A percentile compares a stretch with the other conserved stretches of the same genome.
Evolutionary conservation across 1,140 invertebrate genomes (phyloP).

Genomic region (Parasteatoda tepidariorum): DNA sequence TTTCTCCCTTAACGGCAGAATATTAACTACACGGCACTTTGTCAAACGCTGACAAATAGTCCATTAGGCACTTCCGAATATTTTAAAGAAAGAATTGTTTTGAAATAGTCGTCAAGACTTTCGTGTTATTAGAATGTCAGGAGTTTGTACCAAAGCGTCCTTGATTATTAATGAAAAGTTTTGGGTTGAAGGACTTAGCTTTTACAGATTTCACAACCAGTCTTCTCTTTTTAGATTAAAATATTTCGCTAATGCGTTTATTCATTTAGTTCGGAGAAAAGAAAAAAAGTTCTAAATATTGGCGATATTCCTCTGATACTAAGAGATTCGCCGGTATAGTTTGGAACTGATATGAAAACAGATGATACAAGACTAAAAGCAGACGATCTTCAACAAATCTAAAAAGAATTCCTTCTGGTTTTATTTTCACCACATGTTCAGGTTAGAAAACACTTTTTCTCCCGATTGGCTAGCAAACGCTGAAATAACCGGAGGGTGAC

Average conservation of each 20-base stretch:
- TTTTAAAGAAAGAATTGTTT: neutral
- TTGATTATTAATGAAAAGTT: neutral
- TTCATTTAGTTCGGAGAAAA: too few relatives aligned
- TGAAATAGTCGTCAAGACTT: neutral
- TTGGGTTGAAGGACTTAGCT: conserved; percentile 32
- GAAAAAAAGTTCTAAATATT: too few relatives aligned
- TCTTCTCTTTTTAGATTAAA: neutral
- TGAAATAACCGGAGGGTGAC: neutral
- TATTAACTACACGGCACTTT: neutral
- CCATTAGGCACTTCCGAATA: neutral
- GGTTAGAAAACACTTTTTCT: neutral
- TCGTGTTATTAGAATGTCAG: conserved; percentile 1
- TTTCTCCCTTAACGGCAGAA: neutral
- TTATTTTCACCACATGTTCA: neutral
- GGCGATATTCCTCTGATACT: too few relatives aligned
- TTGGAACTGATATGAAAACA: too few relatives aligned
- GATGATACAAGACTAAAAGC: too few relatives aligned
- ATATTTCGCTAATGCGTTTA: neutral
- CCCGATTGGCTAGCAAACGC: neutral
- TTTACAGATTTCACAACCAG: conserved; percentile 35
- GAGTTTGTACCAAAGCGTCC: neutral
- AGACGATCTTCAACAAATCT: neutral
- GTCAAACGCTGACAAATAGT: neutral
- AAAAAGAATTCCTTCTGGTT: neutral
- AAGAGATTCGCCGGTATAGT: too few relatives aligned